Evolutionary conservation across 2,888 invertebrate species (phyloP), one percentile per base, ranked within the genome.

Genomic region (Muscina levida): DNA sequence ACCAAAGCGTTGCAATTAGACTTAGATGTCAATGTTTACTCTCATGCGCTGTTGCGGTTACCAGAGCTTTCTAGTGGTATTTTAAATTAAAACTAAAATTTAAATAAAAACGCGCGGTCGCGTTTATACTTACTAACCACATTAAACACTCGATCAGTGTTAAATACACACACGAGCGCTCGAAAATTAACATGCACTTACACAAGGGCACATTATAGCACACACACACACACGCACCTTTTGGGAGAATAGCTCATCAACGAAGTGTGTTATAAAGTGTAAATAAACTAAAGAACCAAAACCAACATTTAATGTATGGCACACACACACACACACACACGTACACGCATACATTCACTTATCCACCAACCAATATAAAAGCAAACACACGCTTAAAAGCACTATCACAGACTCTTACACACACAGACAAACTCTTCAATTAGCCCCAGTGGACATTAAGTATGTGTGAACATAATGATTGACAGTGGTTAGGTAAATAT

Each of bases 401-500:
- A n/a, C n/a, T n/a, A n/a, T n/a, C n/a, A n/a, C n/a, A n/a, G n/a
- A n/a, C n/a, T n/a, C n/a, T n/a, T n/a, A n/a, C n/a, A 57, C 1
- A 53, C 56, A 59, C 59, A 19, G 67, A 24, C 72, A 75, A 59
- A 57, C 72, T 51, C 68, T 72, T 72, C 72, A 79, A 79, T 79
- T 76, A 79, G 76, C 72, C 24, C 56, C 48, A 79, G 72, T 72
- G 65, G 72, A 42, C 67, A 72, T 48, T 48, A 46, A 72, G 72
- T 79, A 68, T 75, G 51, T 72, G 42, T 65, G 68, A 56, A 37
- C 57, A 73, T 39, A 70, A 22, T 19, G 44, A 57, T 53, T 3
- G 3, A 31, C 31, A 31, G 31, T 31, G 31, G 31, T 31, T 31
- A 5, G 31, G n/a, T n/a, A n/a, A n/a, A n/a, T n/a, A n/a, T n/a